A percentile compares a stretch with the other conserved stretches of the same genome.
Conservation (phyloP, 64 coral and sea anemone species). For the Montipora cactus region DNA sequence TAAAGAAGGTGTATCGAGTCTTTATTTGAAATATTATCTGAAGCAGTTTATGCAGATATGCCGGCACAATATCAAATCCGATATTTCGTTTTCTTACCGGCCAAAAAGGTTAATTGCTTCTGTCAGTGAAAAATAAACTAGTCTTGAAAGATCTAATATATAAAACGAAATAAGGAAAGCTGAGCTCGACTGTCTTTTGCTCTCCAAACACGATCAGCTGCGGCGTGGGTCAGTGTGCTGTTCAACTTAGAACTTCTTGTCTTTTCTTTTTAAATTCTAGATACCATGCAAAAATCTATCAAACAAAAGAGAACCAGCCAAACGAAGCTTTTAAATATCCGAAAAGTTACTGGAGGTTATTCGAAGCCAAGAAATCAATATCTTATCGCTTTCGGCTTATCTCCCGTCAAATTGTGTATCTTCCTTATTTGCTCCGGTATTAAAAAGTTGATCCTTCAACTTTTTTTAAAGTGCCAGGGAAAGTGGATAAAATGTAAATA, state of each 20-base stretch:
- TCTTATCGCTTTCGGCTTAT: background rate
- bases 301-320: background rate
- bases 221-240: no score
- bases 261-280: background rate
- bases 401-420: background rate
- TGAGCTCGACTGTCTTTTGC: no score
- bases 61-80: background rate
- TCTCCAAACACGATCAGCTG: no score
- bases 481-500: background rate
- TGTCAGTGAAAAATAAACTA: no score
- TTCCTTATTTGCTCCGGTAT: background rate
- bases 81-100: background rate
- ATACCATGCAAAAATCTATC: background rate
- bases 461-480: background rate
- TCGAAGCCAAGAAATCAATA: background rate
- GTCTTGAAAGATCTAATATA: no score
- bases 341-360: background rate
- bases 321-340: background rate
- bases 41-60: background rate
- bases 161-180: background rate
- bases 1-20: background rate
- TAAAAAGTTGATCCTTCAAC: background rate
- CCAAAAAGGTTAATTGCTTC: background rate
- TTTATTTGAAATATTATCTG: background rate
- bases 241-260: background rate